phyloP scores from a whole-genome alignment of 2,888 invertebrate species.

The Eumacrocentrus americanus region DNA sequence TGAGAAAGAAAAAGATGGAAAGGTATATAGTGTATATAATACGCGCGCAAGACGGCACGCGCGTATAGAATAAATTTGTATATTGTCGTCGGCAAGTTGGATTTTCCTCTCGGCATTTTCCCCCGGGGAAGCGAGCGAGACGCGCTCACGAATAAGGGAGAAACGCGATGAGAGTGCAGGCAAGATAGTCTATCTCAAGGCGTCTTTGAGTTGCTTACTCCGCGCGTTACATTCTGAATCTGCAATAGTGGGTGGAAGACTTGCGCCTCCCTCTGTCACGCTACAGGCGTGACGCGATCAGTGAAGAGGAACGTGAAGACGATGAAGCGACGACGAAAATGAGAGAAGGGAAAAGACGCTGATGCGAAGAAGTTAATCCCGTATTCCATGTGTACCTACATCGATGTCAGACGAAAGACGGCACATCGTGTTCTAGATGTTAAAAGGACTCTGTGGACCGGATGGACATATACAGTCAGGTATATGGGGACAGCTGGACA shows the following conservation, averaged over 20 bases:
- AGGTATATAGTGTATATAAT: constrained; percentile 11
- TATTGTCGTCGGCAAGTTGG: constrained; percentile 42
- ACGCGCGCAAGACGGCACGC: constrained; percentile 33
- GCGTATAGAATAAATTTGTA: constrained; percentile 43
- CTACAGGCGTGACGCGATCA: constrained; percentile 1
- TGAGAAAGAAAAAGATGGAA: constrained; percentile 5
- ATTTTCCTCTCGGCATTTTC: constrained; percentile 36
- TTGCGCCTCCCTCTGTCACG: not conserved
- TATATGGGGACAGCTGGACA: not conserved
- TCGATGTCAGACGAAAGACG: constrained; percentile 11
- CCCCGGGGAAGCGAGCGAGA: constrained; percentile 26
- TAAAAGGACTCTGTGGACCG: not conserved
- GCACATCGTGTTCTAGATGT: not conserved
- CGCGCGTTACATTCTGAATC: constrained; percentile 40
- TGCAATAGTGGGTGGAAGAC: constrained; percentile 33
- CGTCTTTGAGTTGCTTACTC: constrained; percentile 42
- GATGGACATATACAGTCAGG: not conserved
- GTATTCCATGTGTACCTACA: constrained; percentile 36
- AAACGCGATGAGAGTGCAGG: constrained; percentile 13
- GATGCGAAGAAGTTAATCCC: constrained; percentile 37
- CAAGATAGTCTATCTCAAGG: constrained; percentile 37
- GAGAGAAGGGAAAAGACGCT: constrained; percentile 29
- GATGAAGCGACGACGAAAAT: constrained; percentile 32
- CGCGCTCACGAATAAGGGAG: constrained; percentile 19
- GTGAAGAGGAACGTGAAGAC: too few species aligned